Evolutionary conservation across 2,113 vertebrate species (phyloP), one percentile per base, ranked within the genome.

Genomic region (Podarcis raffonei): DNA sequence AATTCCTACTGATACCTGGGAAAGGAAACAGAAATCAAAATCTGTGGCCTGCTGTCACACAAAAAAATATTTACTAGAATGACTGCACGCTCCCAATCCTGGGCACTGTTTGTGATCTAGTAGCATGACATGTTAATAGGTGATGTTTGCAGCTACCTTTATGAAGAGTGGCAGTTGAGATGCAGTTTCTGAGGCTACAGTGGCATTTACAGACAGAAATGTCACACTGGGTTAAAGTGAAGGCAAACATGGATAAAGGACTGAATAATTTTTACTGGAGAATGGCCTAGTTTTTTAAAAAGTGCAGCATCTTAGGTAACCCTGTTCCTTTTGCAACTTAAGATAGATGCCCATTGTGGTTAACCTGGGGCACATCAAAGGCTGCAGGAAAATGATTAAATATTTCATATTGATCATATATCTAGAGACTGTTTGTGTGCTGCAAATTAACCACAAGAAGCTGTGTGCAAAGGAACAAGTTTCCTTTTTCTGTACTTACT

Each of bases 151-250:
- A 90, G 57, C 53, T 89, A 92, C 91, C 81, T 88, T 86, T 62
- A 93, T 48, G 83, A 89, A 93, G 81, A 92, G 90, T 84, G 92
- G 92, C 94, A 96, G 94, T 88, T 90, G 90, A 92, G 93, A 93
- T 94, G 87, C 89, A 89, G 90, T 91, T 91, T 83, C 91, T 91
- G 85, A 94, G 83, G 71, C 89, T 94, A 87, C 84, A 93, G 32
- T 90, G 92, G 87, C 91, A 91, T 85, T 94, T 88, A 93, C 76
- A 94, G 93, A 87, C 6, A 68, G 42, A 94, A 93, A 66, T 93
- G 93, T 89, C 93, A 95, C 81, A 90, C 89, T 23, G 71, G 89
- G 89, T 93, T 93, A 92, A 18, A 62, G 16, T 57, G 74, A 87
- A 93, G 86, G 85, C 12, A 90, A 88, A 86, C n/a, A 48, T 75